A percentile compares a stretch with the other conserved stretches of the same genome.
These are phyloP conservation scores for Pantherophis guttatus DNA, from an alignment of 2,113 vertebrate species.

Conservation along the genomic window DNA sequence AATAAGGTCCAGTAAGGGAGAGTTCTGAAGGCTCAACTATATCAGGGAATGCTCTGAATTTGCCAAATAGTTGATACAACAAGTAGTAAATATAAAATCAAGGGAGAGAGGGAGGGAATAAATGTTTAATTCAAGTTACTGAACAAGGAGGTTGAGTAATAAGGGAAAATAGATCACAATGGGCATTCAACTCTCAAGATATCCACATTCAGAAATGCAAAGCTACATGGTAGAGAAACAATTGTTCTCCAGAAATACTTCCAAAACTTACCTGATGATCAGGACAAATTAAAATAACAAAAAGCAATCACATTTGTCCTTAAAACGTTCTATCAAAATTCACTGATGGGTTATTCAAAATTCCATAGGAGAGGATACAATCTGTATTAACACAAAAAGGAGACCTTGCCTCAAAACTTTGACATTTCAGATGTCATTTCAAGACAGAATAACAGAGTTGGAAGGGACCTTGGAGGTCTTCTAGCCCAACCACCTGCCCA, in stretches of 20 bases:
- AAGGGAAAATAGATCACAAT: neutral
- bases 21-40: neutral
- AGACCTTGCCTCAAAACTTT: neutral
- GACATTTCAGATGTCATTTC: neutral
- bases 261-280: neutral
- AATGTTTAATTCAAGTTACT: neutral
- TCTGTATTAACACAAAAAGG: neutral
- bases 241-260: neutral
- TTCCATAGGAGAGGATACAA: neutral
- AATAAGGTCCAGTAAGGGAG: neutral
- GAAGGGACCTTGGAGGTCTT: neutral
- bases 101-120: neutral
- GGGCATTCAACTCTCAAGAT: neutral
- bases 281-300: neutral
- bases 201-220: neutral
- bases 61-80: neutral
- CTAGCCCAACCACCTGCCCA: neutral
- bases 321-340: neutral
- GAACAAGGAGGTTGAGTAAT: neutral
- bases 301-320: neutral
- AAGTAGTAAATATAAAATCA: neutral
- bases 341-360: neutral
- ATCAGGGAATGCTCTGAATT: neutral
- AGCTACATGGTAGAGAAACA: neutral
- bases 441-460: neutral